A percentile compares a stretch with the other conserved stretches of the same genome.
phyloP scores from a whole-genome alignment of 2,888 invertebrate species.

The Ischnus inquisitorius region DNA sequence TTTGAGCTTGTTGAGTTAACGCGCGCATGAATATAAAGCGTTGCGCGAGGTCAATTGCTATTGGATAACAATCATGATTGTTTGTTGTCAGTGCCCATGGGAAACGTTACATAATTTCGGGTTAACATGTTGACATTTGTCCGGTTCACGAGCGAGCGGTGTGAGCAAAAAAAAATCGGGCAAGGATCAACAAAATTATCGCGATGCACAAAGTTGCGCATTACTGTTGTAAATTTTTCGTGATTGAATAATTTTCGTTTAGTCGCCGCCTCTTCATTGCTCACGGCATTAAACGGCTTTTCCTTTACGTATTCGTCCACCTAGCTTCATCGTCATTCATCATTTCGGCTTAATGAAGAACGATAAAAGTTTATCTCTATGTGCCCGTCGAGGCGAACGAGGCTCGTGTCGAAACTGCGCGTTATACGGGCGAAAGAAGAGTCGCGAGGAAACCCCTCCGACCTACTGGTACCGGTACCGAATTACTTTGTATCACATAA shows the following conservation, averaged over 20 bases:
- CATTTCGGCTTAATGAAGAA: conserved; percentile 62
- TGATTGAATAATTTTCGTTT: conserved; percentile 11
- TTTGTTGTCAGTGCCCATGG: no score
- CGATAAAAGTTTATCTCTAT: conserved; percentile 70
- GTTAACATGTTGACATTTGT: no score
- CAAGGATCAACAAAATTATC: no score
- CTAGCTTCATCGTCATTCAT: conserved; percentile 46
- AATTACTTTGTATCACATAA: not conserved
- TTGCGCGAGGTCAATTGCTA: no score
- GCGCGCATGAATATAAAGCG: no score
- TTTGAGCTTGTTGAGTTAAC: no score
- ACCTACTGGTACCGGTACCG: not conserved
- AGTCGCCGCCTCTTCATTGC: not conserved
- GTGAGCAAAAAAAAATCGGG: no score
- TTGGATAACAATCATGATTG: no score
- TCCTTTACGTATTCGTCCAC: conserved; percentile 38
- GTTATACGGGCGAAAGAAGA: conserved; percentile 1
- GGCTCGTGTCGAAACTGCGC: conserved; percentile 45
- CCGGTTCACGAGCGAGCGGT: no score
- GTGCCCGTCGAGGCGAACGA: conserved; percentile 49
- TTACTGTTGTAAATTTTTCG: not conserved
- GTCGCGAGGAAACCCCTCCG: not conserved
- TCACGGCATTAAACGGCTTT: conserved; percentile 20
- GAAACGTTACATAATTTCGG: no score
- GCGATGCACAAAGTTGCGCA: not conserved